Evolutionary conservation across 2,113 vertebrate genomes (phyloP).

Genomic region (Globicephala melas): DNA sequence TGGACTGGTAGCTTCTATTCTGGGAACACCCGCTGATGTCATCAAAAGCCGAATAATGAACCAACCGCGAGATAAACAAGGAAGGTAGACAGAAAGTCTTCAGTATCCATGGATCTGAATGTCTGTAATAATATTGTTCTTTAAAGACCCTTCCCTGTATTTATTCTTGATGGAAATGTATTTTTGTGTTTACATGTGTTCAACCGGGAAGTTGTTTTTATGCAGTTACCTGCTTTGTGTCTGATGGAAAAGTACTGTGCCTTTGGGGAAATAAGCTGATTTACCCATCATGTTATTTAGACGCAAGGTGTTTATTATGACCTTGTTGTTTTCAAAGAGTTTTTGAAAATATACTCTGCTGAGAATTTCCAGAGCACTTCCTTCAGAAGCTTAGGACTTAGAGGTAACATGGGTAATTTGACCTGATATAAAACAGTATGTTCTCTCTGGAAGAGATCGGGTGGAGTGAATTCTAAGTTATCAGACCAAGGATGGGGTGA

Average conservation of each 20-base stretch:
- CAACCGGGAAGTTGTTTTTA: neutral
- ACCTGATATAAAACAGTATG: neutral
- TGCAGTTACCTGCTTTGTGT: conserved; percentile 29
- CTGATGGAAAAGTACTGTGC: neutral
- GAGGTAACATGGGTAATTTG: conserved; percentile 19
- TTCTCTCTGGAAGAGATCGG: conserved; percentile 33
- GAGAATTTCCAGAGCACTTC: conserved; percentile 51
- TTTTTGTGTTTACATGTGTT: neutral
- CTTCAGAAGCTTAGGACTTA: neutral
- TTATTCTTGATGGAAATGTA: conserved; percentile 15
- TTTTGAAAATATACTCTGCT: conserved; percentile 42
- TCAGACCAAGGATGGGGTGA: neutral
- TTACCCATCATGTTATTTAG: conserved; percentile 20
- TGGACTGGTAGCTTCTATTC: conserved; percentile 87
- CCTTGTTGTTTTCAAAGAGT: conserved; percentile 41
- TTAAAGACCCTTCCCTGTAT: neutral
- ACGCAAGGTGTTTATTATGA: conserved; percentile 24
- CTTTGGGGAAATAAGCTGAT: conserved; percentile 41
- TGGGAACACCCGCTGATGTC: conserved; percentile 90
- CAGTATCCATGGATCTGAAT: neutral
- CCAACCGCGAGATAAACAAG: conserved; percentile 86
- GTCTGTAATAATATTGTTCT: neutral
- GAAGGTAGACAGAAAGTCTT: conserved; percentile 79
- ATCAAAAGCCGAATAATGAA: conserved; percentile 93
- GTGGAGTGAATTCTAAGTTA: neutral